Evolutionary conservation across 2,113 vertebrate genomes (phyloP), one percentile per base, ranked within the genome.

Genomic region (Vulpes vulpes): DNA sequence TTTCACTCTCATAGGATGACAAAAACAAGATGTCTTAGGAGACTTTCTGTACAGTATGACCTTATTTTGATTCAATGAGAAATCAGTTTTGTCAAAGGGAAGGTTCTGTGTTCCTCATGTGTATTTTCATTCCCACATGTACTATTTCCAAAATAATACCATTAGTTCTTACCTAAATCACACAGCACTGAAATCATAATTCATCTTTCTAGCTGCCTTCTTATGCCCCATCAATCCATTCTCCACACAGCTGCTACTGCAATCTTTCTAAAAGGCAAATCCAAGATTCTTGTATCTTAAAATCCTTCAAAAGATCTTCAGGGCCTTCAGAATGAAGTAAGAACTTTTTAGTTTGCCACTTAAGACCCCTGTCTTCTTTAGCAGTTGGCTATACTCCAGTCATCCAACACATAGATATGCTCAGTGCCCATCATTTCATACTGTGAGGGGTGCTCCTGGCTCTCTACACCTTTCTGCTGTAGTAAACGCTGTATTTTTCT

Each of bases 81-180:
- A 94, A 30, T 90, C 3, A n/a, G 23, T 85, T 51, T 93, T 96
- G 65, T 96, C 91, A 87, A 81, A 8, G 32, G 16, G 1, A 20
- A 90, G 38, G 3, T 53, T 86, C 64, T 83, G 2, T 94, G 51
- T 86, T 80, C 67, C 27, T 60, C 38, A 23, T 32, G 6, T 89
- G 8, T 91, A n/a, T 87, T 62, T 92, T 89, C 62, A 87, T 80
- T 53, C 8, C 71, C 19, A 73, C 74, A 11, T 38, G 27, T 51
- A 86, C 55, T 85, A 73, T 93, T 93, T 93, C 69, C 17, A 91
- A 76, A 91, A 62, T 89, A 76, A 88, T 25, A 71, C 55, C 16
- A 16, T 43, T 92, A 60, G 83, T 57, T 81, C 57, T 92, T 81
- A 25, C 51, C 91, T 94, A 30, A 20, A 64, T 80, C 55, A 62